phyloP scores from a whole-genome alignment of 2,113 vertebrate species.

The Callipepla squamata region DNA sequence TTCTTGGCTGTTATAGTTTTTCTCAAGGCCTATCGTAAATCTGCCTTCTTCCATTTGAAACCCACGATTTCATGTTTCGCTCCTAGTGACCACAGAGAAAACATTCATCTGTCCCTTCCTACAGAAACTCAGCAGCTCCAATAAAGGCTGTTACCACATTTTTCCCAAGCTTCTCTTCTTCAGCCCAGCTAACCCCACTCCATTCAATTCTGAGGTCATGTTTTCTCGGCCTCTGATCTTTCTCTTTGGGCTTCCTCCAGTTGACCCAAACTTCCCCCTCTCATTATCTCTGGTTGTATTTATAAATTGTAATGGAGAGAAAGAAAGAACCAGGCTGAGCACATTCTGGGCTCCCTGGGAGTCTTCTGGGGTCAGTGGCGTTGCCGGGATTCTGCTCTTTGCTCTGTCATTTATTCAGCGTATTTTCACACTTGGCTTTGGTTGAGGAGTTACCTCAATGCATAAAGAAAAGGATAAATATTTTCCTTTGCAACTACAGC shows the following conservation, averaged over 20 bases:
- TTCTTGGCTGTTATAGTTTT: neutral
- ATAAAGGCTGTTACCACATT: neutral
- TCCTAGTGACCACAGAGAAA: neutral
- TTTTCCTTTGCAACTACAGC: slow-evolving; percentile 16
- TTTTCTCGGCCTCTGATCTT: slow-evolving; percentile 22
- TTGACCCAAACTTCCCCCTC: neutral
- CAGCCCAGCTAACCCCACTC: neutral
- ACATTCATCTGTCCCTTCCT: neutral
- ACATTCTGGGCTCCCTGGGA: neutral
- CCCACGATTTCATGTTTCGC: neutral
- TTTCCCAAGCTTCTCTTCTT: slow-evolving; percentile 14
- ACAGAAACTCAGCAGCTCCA: neutral
- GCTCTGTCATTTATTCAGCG: neutral
- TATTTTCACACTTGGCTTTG: slow-evolving; percentile 23
- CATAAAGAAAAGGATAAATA: slow-evolving; percentile 23
- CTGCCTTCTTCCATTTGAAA: neutral
- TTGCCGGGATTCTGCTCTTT: slow-evolving; percentile 52
- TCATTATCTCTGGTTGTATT: neutral
- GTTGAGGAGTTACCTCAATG: neutral
- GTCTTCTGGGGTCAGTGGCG: neutral
- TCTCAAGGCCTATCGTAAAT: neutral
- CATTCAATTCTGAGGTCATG: neutral
- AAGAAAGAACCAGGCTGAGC: neutral
- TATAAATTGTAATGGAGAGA: neutral
- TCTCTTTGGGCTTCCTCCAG: neutral